Evolutionary conservation across 2,888 invertebrate species (phyloP), one percentile per base, ranked within the genome.

Genomic region (Pseudoips prasinana): DNA sequence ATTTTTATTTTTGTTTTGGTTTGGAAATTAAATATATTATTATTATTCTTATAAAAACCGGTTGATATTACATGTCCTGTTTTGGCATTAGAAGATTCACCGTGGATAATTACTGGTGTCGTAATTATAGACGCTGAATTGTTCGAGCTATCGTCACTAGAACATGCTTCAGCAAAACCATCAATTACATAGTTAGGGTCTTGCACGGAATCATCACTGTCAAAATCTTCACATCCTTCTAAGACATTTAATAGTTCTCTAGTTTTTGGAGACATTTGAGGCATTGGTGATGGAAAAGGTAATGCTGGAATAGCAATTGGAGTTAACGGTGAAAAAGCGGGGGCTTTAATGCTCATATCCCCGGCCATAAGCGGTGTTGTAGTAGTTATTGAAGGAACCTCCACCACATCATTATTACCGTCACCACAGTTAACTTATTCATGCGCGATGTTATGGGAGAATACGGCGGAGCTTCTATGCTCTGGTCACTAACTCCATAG

Each of bases 231-330:
- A 20, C 1, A 29, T 6, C 22, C 22, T 23, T 8, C 28, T 22
- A 29, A 34, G 22, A n/a, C 10, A 23, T 18, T 3, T 9, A 32
- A 32, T 18, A 39, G 22, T 25, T 35, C 28, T 20, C 1, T 29
- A 25, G 40, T 40, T 32, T 32, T 23, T 11, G 35, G 34, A 17
- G 34, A 35, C 31, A 35, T 39, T 25, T 25, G 38, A 29, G 38
- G 33, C 29, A 38, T 26, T 25, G 33, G 33, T 23, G 38, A 38
- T 8, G 29, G 19, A 23, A 14, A 24, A 29, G 24, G 17, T 6
- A 8, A 7, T 22, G 8, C 24, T 25, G 30, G 10, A 23, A 27
- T 39, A 18, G 7, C 5, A 33, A 8, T 19, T 26, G 29, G 22
- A 18, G 23, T 33, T 22, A 29, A 7, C 8, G 25, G 10, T 10